A percentile compares a stretch with the other conserved stretches of the same genome.
Evolutionary conservation across 2,888 invertebrate genomes (phyloP).

Genomic region (Reticulitermes lucifugus): DNA sequence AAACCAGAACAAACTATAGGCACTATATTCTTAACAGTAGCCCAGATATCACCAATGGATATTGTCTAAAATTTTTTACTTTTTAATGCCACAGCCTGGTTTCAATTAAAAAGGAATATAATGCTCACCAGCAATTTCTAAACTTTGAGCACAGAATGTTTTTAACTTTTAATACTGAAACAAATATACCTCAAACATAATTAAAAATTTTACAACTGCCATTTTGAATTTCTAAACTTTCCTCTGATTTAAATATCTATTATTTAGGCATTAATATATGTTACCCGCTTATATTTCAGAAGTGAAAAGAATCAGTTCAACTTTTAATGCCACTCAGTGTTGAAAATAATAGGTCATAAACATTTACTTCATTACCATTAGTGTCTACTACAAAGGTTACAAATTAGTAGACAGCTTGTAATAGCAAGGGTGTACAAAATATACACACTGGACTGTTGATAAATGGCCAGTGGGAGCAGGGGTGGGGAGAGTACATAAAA

Average conservation of each 20-base stretch:
- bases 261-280: background rate
- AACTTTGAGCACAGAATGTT: too few relatives aligned
- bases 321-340: background rate
- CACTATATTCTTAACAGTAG: too few relatives aligned
- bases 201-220: background rate
- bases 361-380: background rate
- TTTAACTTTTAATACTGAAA: background rate
- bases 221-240: background rate
- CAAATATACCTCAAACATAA: background rate
- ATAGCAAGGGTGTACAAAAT: background rate
- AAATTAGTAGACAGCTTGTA: background rate
- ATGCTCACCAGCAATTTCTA: too few relatives aligned
- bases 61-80: background rate
- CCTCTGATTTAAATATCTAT: background rate
- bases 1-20: too few relatives aligned
- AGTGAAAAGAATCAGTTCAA: background rate
- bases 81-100: background rate
- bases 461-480: background rate
- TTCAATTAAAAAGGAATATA: background rate
- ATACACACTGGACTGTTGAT: background rate
- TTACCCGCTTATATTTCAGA: background rate
- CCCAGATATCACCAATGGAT: background rate
- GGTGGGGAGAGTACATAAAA: background rate
- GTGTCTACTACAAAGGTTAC: background rate
- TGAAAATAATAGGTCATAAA: background rate